These are phyloP conservation scores for Sitobion miscanthi DNA, from an alignment of 1,140 invertebrate genomes.

Conservation along the genomic window DNA sequence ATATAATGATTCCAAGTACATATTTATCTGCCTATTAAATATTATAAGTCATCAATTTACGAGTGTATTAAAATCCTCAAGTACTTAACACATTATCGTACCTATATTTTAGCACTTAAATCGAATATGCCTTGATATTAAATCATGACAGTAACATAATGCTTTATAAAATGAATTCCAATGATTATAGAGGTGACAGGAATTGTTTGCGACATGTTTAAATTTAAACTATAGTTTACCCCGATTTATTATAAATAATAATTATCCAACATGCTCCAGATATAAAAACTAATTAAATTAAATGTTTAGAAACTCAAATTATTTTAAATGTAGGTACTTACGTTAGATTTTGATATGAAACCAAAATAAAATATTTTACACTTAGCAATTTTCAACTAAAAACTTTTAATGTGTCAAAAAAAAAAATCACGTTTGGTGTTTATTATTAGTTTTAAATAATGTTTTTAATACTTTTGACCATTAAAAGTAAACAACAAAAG, in stretches of 20 bases:
- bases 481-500: not conserved
- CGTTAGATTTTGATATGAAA: not conserved
- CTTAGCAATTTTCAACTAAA: not conserved
- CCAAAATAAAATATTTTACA: not conserved
- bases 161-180: not conserved
- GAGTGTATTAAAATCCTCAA: not conserved
- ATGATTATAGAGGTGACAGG: too few relatives aligned
- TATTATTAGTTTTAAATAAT: slow-evolving; percentile 9
- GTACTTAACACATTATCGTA: not conserved
- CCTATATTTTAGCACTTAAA: not conserved
- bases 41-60: not conserved
- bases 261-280: not conserved
- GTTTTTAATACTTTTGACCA: not conserved
- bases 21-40: not conserved
- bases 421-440: not conserved
- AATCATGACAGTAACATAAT: not conserved
- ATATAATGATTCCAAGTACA: not conserved
- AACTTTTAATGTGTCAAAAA: not conserved
- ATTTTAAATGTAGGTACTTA: not conserved
- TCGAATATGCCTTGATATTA: not conserved
- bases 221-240: not conserved
- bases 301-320: not conserved
- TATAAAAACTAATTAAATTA: not conserved
- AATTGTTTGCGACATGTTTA: not conserved
- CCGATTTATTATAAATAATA: not conserved